Evolutionary conservation across 2,888 invertebrate species (phyloP), one percentile per base, ranked within the genome.

Genomic region (Carabus problematicus): DNA sequence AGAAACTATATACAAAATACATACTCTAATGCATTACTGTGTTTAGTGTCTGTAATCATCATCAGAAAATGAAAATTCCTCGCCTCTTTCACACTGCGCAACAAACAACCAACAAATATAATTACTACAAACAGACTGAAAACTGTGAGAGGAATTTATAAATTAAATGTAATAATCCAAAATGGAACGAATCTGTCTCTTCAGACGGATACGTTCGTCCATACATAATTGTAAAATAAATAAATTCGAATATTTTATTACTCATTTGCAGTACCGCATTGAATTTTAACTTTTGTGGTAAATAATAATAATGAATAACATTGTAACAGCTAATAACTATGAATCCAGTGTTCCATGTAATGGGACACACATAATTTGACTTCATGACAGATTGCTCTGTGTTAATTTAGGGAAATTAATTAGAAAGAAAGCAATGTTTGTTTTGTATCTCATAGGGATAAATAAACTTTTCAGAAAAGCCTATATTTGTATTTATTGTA

Each of bases 371-470:
- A 11, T 52, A 18, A 14, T 76, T 79, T 79, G 76, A 79, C 76
- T 76, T 81, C 80, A 82, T 80, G 79, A 79, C 79, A 79, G 77
- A 79, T 79, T 83, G 84, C 84, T 84, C 84, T 85, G 84, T 84
- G 82, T 85, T 85, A 84, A 83, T 82, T 82, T 82, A 82, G 84
- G 83, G 80, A 83, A 81, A 79, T 79, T 79, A 76, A 77, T 76
- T 77, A 78, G 78, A 75, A 74, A 70, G 29, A 29, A 82, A 82
- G 82, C 84, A 83, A 85, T 85, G 84, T 85, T 86, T 85, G 84
- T 85, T 86, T 86, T 86, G 84, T 86, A 86, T 85, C 85, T 85
- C 82, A 84, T 85, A 86, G 85, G 84, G 82, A 84, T 82, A 83
- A 85, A 84, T 83, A 85, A 85, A 85, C 83, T 84, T 85, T 85